phyloP scores from a whole-genome alignment of 2,113 vertebrate species.

The Tetrax tetrax region DNA sequence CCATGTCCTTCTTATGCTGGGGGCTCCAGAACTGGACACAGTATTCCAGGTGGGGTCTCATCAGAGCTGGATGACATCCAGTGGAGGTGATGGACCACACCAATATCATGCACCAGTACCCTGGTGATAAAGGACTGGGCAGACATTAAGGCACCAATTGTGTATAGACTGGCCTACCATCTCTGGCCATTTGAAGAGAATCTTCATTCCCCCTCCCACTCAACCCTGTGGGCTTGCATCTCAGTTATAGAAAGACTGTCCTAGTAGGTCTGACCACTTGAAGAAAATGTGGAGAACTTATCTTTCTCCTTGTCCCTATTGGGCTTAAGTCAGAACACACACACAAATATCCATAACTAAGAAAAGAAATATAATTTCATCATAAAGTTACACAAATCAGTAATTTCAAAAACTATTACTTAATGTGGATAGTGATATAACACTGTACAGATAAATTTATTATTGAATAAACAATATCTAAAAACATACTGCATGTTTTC shows the following conservation, averaged over 20 bases:
- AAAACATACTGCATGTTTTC: background rate
- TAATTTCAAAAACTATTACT: background rate
- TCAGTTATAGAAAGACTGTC: background rate
- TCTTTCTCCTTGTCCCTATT: background rate
- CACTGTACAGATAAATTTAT: background rate
- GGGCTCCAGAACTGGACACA: too few relatives aligned
- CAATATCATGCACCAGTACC: background rate
- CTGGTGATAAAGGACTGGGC: background rate
- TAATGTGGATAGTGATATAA: background rate
- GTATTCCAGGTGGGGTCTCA: too few relatives aligned
- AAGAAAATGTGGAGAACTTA: background rate
- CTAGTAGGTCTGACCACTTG: too few relatives aligned
- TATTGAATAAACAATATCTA: background rate
- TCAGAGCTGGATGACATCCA: background rate
- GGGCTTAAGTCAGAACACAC: background rate
- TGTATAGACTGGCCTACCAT: background rate
- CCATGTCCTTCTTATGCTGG: too few relatives aligned
- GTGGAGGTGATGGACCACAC: background rate
- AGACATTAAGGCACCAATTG: background rate
- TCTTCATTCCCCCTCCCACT: accelerated
- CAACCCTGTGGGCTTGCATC: accelerated
- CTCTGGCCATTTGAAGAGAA: background rate
- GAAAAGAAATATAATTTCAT: background rate
- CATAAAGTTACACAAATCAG: background rate
- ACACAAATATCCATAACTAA: background rate